Conservation (phyloP, 1,140 invertebrate genomes). For the Patella vulgata region DNA sequence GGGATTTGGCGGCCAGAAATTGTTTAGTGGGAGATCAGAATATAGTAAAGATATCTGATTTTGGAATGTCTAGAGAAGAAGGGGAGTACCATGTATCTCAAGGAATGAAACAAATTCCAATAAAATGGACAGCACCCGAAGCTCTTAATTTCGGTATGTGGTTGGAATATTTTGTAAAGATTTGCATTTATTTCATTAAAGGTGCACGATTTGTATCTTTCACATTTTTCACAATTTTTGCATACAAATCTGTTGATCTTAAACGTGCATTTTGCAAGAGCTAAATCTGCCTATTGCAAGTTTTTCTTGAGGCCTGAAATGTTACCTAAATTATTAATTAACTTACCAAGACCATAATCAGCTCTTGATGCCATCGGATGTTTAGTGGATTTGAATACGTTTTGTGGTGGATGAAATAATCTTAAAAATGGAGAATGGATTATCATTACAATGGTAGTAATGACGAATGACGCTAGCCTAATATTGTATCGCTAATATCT, state of each 20-base stretch:
- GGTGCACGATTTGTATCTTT: not conserved
- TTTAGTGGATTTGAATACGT: too few relatives aligned
- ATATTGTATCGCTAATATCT: too few relatives aligned
- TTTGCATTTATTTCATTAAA: not conserved
- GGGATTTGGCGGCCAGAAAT: slow-evolving; percentile 94
- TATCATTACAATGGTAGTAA: too few relatives aligned
- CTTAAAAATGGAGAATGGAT: too few relatives aligned
- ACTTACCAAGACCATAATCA: too few relatives aligned
- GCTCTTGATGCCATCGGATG: too few relatives aligned
- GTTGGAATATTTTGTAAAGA: slow-evolving; percentile 11
- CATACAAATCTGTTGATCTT: not conserved
- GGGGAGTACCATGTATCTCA: slow-evolving; percentile 97
- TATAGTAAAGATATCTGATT: slow-evolving; percentile 96
- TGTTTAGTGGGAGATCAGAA: slow-evolving; percentile 81
- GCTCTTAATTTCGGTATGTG: slow-evolving; percentile 90
- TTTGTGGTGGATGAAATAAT: too few relatives aligned
- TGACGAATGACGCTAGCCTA: too few relatives aligned
- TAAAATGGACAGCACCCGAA: slow-evolving; percentile 98
- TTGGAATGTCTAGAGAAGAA: slow-evolving; percentile 97
- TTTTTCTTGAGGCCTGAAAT: too few relatives aligned
- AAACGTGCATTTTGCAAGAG: too few relatives aligned
- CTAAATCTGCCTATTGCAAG: too few relatives aligned
- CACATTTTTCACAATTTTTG: not conserved
- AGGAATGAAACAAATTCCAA: slow-evolving; percentile 98
- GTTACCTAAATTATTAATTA: too few relatives aligned